Conservation (phyloP, 2,888 invertebrate species). For the Spisula subtruncata region DNA sequence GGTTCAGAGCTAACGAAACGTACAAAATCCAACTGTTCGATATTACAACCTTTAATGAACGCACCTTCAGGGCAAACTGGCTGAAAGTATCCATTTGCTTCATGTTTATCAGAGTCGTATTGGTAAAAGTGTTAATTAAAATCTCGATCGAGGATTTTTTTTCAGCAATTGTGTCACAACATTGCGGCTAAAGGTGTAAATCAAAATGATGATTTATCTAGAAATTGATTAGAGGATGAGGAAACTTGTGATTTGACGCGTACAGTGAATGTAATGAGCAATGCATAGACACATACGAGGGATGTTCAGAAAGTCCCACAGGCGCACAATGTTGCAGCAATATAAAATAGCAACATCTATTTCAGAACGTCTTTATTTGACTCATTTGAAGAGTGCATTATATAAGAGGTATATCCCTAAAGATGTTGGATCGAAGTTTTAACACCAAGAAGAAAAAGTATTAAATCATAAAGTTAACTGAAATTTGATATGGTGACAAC, state of each 20-base stretch:
- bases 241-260: neutral
- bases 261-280: too few relatives aligned
- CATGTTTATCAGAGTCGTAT: neutral
- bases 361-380: too few relatives aligned
- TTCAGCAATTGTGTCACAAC: neutral
- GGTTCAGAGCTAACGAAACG: neutral
- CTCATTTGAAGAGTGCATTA: too few relatives aligned
- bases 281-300: too few relatives aligned
- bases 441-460: too few relatives aligned
- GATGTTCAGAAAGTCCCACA: too few relatives aligned
- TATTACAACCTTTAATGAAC: neutral
- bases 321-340: too few relatives aligned
- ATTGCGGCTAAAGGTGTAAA: neutral
- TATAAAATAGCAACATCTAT: too few relatives aligned
- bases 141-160: neutral
- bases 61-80: neutral
- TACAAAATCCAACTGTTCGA: neutral
- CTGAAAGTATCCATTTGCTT: neutral
- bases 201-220: neutral
- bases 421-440: too few relatives aligned
- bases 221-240: neutral
- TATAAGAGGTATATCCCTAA: too few relatives aligned
- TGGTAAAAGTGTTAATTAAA: conserved; percentile 12
- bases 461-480: too few relatives aligned
- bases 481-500: too few relatives aligned